Percentiles rank a stretch among this genome's conserved stretches.
phyloP scores from a whole-genome alignment of 2,113 vertebrate species.

The Myiopsitta monachus region DNA sequence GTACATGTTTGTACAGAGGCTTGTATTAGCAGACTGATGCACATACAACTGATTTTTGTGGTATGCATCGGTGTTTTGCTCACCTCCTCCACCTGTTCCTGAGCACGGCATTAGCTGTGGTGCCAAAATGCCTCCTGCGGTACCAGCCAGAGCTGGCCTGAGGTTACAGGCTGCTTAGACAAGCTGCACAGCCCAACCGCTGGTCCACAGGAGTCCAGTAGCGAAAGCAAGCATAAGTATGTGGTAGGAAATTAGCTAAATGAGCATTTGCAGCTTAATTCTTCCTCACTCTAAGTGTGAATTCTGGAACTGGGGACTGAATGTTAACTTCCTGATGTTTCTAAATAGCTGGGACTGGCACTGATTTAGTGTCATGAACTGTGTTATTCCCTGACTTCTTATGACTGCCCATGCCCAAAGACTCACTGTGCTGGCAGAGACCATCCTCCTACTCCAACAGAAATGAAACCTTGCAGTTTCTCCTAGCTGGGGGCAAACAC shows the following conservation, averaged over 20 bases:
- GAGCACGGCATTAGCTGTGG: not conserved
- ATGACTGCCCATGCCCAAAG: accelerated
- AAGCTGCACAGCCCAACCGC: accelerated
- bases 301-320: not conserved
- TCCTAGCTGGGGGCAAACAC: not conserved
- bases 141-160: not conserved
- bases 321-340: not conserved
- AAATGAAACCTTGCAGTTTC: not conserved
- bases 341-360: not conserved
- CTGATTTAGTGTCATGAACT: not conserved
- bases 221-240: not conserved
- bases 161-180: not conserved
- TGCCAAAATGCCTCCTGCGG: not conserved
- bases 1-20: accelerated
- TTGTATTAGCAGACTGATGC: too few relatives aligned
- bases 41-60: accelerated
- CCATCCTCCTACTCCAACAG: not conserved
- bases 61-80: not conserved
- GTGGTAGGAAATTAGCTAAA: not conserved
- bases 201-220: accelerated
- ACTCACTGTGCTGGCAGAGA: not conserved
- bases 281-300: not conserved
- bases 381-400: not conserved
- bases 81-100: not conserved
- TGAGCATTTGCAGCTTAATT: not conserved